Evolutionary conservation across 2,797 vertebrate species (phyloP), one percentile per base, ranked within the genome.

Genomic region (Setipinna tenuifilis): DNA sequence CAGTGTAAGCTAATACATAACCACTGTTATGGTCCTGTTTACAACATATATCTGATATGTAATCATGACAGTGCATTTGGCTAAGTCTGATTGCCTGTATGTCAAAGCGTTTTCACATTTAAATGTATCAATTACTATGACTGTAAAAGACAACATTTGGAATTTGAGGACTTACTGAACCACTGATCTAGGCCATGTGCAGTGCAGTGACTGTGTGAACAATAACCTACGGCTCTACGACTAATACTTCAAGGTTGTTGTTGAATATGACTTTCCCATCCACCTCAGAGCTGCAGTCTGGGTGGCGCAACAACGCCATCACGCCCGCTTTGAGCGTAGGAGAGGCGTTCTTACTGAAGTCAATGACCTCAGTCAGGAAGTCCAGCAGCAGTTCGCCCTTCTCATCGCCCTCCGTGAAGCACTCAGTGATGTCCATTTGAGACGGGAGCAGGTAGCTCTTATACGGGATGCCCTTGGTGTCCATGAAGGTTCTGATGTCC

Each of bases 341-440:
- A 7, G 97, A 92, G 44, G 97, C 97, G 0, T 91, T 95, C 87
- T 93, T 94, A 84, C 90, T 96, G 90, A 99, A 99, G 35, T 97
- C 88, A 31, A 84, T 84, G 16, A 96, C 96, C 93, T 98, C 95
- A 0, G 98, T 98, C 90, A 99, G 94, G 90, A 99, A 99, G 90
- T 99, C 98, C 84, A 97, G 94, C 90, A 99, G 90, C 59, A 98
- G 90, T 81, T 97, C 97, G 84, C 98, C 98, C 1, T 95, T 95
- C 89, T 94, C 92, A 84, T 96, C 94, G 0, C 97, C 97, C 58
- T 97, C 94, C 3, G 85, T 91, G 91, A 99, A 99, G 90, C 97
- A 99, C 91, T 97, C 97, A 0, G 96, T 97, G 92, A 99, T 98
- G 65, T 99, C 97, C 95, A 99, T 91, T 35, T 95, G 90, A 41